A percentile compares a stretch with the other conserved stretches of the same genome.
These are phyloP conservation scores for Ceryle rudis DNA, from an alignment of 2,797 vertebrate genomes.

Conservation along the genomic window DNA sequence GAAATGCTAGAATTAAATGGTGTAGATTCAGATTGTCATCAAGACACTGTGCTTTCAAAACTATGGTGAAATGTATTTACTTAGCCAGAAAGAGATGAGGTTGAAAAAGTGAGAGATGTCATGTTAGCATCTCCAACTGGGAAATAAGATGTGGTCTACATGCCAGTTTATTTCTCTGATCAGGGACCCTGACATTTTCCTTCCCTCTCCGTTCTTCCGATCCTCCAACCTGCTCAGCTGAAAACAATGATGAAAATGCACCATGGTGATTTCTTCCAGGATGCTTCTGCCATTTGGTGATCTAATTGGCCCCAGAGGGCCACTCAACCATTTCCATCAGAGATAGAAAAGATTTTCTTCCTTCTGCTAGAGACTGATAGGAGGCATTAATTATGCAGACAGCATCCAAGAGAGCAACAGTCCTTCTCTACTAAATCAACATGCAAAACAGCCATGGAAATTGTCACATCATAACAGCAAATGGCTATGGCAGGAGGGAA, in stretches of 20 bases:
- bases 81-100: conserved; percentile 11
- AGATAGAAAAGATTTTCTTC: conserved; percentile 36
- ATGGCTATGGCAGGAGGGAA: background rate
- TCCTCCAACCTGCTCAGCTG: background rate
- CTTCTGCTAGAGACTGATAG: conserved; percentile 34
- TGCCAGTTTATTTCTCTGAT: conserved; percentile 29
- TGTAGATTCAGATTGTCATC: conserved; percentile 17
- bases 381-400: conserved; percentile 31
- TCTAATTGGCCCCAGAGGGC: conserved; percentile 58
- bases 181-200: conserved; percentile 2
- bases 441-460: conserved; percentile 5
- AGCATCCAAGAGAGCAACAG: background rate
- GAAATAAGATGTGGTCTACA: conserved; percentile 10
- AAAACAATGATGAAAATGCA: conserved; percentile 28
- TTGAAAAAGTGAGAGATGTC: background rate
- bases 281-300: conserved; percentile 53
- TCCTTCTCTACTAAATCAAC: conserved; percentile 35
- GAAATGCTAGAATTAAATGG: conserved; percentile 34
- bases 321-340: conserved; percentile 53
- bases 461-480: background rate
- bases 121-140: conserved; percentile 13
- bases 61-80: background rate
- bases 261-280: conserved; percentile 23
- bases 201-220: background rate
- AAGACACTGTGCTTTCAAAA: background rate